Percentiles rank a stretch among this genome's conserved stretches.
phyloP scores from a whole-genome alignment of 2,797 vertebrate genomes.

The Smutsia gigantea region DNA sequence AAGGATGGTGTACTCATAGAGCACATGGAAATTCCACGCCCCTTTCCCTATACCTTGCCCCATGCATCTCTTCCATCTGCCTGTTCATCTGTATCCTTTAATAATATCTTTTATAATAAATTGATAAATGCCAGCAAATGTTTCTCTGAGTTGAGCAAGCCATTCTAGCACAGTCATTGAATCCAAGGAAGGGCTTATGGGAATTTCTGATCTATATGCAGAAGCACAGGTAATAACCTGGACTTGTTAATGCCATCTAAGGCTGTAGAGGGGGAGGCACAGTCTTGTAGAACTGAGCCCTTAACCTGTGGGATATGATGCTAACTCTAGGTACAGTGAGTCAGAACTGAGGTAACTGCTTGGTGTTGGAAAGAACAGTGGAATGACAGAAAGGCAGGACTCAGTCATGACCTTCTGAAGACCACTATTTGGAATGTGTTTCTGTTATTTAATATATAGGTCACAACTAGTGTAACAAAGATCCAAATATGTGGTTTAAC shows the following conservation, averaged over 20 bases:
- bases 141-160: neutral
- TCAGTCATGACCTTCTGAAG: neutral
- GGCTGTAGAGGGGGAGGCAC: fast-evolving
- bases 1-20: neutral
- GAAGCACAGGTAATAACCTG: neutral
- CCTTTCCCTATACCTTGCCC: neutral
- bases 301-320: neutral
- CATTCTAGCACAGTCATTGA: neutral
- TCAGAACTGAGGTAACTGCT: neutral
- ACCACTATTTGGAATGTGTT: neutral
- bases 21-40: too few species aligned
- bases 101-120: neutral
- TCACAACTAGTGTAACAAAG: neutral
- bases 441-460: neutral
- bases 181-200: neutral
- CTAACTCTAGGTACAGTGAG: neutral
- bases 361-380: neutral
- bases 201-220: neutral
- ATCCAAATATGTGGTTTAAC: neutral
- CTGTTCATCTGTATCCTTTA: neutral
- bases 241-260: neutral
- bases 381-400: neutral
- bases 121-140: neutral
- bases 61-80: neutral
- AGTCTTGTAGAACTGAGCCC: neutral